A percentile compares a stretch with the other conserved stretches of the same genome.
These are phyloP conservation scores for Papilio gigon DNA, from an alignment of 2,888 invertebrate genomes.

Conservation along the genomic window DNA sequence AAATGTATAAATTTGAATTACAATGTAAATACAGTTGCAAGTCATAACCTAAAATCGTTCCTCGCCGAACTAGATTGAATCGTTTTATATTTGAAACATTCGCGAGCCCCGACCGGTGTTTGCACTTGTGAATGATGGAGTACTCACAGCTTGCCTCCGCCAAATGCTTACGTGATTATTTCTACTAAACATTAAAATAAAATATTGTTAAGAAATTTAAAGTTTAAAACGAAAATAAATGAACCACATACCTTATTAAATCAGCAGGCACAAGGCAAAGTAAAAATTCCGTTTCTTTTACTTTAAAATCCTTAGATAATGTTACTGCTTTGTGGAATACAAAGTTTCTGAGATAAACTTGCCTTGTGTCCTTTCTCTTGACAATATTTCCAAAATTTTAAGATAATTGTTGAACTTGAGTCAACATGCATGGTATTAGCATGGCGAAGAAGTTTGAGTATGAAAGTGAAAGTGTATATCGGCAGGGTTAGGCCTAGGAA, in stretches of 20 bases:
- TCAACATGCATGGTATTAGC: too few species aligned
- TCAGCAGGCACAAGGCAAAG: not conserved
- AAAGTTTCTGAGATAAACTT: too few species aligned
- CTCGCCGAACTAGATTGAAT: constrained; percentile 45
- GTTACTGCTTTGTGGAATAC: too few species aligned
- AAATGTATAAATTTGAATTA: constrained; percentile 12
- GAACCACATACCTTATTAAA: too few species aligned
- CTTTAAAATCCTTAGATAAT: too few species aligned
- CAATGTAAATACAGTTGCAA: constrained; percentile 47
- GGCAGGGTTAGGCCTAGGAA: too few species aligned
- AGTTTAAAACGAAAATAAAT: constrained; percentile 32
- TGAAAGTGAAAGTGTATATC: too few species aligned
- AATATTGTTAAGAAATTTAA: constrained; percentile 46
- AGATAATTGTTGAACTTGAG: too few species aligned
- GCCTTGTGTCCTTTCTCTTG: too few species aligned
- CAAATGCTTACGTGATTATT: constrained; percentile 34
- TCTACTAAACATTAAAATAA: constrained; percentile 25
- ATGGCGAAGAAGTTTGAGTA: too few species aligned
- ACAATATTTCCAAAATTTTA: too few species aligned
- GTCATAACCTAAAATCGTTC: constrained; percentile 41
- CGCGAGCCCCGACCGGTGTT: constrained; percentile 60
- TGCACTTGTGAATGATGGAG: constrained; percentile 70
- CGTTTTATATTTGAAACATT: constrained; percentile 60
- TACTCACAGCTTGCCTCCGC: constrained; percentile 55
- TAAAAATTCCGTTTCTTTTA: too few species aligned